Percentiles rank a stretch among this genome's conserved stretches.
Evolutionary conservation across 2,888 invertebrate species (phyloP).

Genomic region (Dichetophora obliterata): DNA sequence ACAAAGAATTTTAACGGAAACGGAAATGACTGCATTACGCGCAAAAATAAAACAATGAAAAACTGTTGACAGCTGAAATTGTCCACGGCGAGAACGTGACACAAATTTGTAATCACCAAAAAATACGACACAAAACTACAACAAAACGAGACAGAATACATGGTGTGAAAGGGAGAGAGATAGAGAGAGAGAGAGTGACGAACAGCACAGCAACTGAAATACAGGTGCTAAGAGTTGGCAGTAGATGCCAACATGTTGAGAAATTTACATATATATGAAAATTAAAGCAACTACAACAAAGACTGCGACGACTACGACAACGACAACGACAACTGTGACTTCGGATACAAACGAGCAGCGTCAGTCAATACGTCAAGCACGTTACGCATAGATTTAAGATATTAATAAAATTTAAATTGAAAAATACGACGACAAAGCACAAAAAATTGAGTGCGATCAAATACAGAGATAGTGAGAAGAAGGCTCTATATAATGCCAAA

Average conservation of each 20-base stretch:
- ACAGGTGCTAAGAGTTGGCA: not conserved
- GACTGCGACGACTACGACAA: not conserved
- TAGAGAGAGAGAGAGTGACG: too few species aligned
- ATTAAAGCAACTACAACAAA: not conserved
- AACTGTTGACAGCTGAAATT: constrained; percentile 33
- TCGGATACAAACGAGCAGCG: not conserved
- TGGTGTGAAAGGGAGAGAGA: not conserved
- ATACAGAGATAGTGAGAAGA: not conserved
- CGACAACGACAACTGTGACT: not conserved
- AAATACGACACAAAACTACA: constrained; percentile 18
- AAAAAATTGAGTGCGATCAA: too few species aligned
- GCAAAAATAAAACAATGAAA: constrained; percentile 15
- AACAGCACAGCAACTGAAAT: not conserved
- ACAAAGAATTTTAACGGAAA: constrained; percentile 49
- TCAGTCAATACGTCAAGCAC: constrained; percentile 19
- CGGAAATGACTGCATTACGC: constrained; percentile 49
- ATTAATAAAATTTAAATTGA: constrained; percentile 17
- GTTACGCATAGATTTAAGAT: constrained; percentile 32
- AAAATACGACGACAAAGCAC: not conserved
- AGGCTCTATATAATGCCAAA: constrained; percentile 38
- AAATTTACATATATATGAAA: constrained; percentile 3
- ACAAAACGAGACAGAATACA: not conserved
- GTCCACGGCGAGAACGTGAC: constrained; percentile 41
- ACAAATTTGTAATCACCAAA: constrained; percentile 46
- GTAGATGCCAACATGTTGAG: constrained; percentile 19